Evolutionary conservation across 2,797 vertebrate species (phyloP), one percentile per base, ranked within the genome.

Genomic region (Discoglossus pictus): DNA sequence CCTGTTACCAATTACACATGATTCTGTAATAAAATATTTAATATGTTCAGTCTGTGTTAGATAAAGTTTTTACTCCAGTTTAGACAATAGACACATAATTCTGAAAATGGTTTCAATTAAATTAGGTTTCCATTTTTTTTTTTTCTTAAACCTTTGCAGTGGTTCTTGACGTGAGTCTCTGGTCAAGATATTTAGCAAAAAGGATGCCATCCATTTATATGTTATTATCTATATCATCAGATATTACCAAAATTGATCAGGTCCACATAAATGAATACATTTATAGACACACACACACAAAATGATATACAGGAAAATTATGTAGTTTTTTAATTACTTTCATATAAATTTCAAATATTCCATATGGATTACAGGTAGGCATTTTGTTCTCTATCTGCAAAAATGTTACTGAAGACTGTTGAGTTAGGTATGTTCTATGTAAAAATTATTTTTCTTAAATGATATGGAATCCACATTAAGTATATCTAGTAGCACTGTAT

Each of bases 21-120:
- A 65, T 44, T 77, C 68, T 39, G 46, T 72, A 75, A 78, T 76
- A 72, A 79, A 78, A 79, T 55, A 47, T 78, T 73, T 79, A 76
- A 77, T 82, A 38, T 50, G 54, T 68, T 77, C 74, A 75, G 64
- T 56, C 77, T 82, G 72, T 64, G 65, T 46, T 65, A 72, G 75
- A 76, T 77, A 69, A 17, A 20, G 40, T 77, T 80, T 80, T 75
- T 76, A 0, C 75, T 65, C 72, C 5, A 0, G 52, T 79, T 25
- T 59, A 81, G 77, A 84, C 74, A 80, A 77, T 68, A 52, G 72
- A 84, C 81, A 80, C 15, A 43, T 73, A 36, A 82, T 84, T 84
- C 77, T 86, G 68, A 7, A 42, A 74, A 76, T 79, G 75, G 76
- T 79, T 85, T 84, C 75, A 82, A 78, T 84, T 85, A 82, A 82